A percentile compares a stretch with the other conserved stretches of the same genome.
Evolutionary conservation across 1,140 invertebrate species (phyloP).

Genomic region (Leptoteleia sp.): DNA sequence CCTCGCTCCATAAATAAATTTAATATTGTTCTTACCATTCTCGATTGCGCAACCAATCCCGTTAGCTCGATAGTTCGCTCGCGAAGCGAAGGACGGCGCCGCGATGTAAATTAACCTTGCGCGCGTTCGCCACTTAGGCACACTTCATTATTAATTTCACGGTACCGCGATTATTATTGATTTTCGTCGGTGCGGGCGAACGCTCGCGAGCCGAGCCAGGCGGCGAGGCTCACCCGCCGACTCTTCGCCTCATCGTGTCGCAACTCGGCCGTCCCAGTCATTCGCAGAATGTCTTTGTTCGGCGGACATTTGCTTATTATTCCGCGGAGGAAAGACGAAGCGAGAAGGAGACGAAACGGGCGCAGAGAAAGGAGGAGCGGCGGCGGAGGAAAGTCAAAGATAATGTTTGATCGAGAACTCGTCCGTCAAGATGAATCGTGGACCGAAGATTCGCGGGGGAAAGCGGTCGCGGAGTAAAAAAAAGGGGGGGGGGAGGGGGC

Average conservation of each 20-base stretch:
- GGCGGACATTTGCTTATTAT: too few species aligned
- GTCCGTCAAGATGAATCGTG: conserved; percentile 59
- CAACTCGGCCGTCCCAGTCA: too few species aligned
- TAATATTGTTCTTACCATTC: conserved; percentile 70
- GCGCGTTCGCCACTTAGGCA: conserved; percentile 39
- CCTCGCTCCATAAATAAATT: conserved; percentile 68
- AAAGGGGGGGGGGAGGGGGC: conserved; percentile 1
- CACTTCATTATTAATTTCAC: conserved; percentile 54
- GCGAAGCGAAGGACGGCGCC: conserved; percentile 53
- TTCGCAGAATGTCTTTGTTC: too few species aligned
- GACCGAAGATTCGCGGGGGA: conserved; percentile 57
- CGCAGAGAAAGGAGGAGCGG: not conserved
- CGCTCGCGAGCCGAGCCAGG: too few species aligned
- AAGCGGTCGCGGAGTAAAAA: conserved; percentile 52
- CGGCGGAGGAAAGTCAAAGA: conserved; percentile 9
- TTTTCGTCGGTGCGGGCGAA: conserved; percentile 12
- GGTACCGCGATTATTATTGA: conserved; percentile 26
- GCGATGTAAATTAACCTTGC: conserved; percentile 65
- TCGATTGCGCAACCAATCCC: conserved; percentile 68
- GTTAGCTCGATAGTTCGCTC: conserved; percentile 55
- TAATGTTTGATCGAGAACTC: conserved; percentile 42
- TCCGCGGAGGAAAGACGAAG: too few species aligned
- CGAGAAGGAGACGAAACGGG: too few species aligned
- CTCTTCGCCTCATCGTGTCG: too few species aligned
- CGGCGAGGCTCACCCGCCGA: too few species aligned